Evolutionary conservation across 2,888 invertebrate species (phyloP), one percentile per base, ranked within the genome.

Genomic region (Agrotis clavis): DNA sequence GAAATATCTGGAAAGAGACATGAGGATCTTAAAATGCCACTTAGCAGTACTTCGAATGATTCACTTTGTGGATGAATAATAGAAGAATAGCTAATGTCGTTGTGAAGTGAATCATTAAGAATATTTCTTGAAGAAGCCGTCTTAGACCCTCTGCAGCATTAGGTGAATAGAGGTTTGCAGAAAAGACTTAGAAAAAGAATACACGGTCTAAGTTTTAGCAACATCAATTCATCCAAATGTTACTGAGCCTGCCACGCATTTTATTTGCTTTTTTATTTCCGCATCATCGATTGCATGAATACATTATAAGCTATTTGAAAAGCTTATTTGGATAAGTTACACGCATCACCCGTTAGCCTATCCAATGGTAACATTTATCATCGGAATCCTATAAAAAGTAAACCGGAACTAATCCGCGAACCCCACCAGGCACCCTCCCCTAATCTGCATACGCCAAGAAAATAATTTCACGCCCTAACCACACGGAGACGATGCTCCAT

Each of bases 391-490:
- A 95, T 95, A 95, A 96, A 96, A 96, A 95, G 92, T 95, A 94
- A 94, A 94, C 94, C 95, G 94, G 94, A 93, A 93, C 96, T 94
- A 95, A 96, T 95, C 94, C 91, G 71, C 84, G 89, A 86, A 85
- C 88, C 89, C 91, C 90, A 87, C 91, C 90, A 88, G 82, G 86
- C 87, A 87, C 92, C 92, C 92, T 90, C 90, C 89, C 91, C 90
- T 92, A 94, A 96, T 96, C 95, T 96, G 95, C 96, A 96, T 96
- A 94, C 94, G 91, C 93, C 93, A 94, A 95, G 94, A 95, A 95
- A 94, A 95, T 95, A 93, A 96, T 96, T 96, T 96, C 95, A 96
- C 96, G 95, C 96, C 93, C 92, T 92, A 90, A 89, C 93, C 91
- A 87, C 93, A 90, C 87, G 86, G 91, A 91, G 89, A 90, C 88